These are phyloP conservation scores for Neolamprologus variostigma DNA, from an alignment of 2,113 vertebrate species.

Conservation along the genomic window DNA sequence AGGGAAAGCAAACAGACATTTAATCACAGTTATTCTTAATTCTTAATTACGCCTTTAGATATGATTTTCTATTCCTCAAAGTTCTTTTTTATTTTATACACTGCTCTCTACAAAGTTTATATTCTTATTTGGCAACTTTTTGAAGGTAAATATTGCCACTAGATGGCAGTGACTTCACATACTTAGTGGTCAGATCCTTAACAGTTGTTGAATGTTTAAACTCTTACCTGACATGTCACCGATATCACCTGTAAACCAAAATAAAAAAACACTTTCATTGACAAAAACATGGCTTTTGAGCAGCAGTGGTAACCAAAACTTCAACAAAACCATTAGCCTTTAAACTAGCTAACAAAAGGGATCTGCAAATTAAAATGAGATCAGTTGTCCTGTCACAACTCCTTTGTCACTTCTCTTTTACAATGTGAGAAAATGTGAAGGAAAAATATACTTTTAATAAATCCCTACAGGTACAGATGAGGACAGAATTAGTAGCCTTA, in stretches of 20 bases:
- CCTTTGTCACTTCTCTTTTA: neutral
- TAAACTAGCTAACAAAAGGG: neutral
- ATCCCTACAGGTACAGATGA: neutral
- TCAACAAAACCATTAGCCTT: neutral
- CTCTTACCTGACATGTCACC: constrained; percentile 96
- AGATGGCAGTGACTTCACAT: constrained; percentile 39
- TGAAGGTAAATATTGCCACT: constrained; percentile 8
- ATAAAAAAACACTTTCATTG: neutral
- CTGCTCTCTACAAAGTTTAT: neutral
- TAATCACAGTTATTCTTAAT: neutral
- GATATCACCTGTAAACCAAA: constrained; percentile 82
- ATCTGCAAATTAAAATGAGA: neutral
- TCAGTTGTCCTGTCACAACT: neutral
- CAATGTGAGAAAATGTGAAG: neutral
- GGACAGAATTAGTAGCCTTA: neutral
- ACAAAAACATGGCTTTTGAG: neutral
- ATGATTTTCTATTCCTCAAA: neutral
- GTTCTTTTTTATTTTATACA: neutral
- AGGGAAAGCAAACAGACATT: neutral
- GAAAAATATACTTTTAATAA: neutral
- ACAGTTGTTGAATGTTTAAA: neutral
- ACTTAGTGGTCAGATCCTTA: neutral
- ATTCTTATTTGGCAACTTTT: neutral
- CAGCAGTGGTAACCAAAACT: accelerated
- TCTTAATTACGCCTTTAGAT: neutral